Percentiles rank a stretch among this genome's conserved stretches.
Evolutionary conservation across 2,888 invertebrate genomes (phyloP).

Genomic region (Harpagoxenus sublaevis): DNA sequence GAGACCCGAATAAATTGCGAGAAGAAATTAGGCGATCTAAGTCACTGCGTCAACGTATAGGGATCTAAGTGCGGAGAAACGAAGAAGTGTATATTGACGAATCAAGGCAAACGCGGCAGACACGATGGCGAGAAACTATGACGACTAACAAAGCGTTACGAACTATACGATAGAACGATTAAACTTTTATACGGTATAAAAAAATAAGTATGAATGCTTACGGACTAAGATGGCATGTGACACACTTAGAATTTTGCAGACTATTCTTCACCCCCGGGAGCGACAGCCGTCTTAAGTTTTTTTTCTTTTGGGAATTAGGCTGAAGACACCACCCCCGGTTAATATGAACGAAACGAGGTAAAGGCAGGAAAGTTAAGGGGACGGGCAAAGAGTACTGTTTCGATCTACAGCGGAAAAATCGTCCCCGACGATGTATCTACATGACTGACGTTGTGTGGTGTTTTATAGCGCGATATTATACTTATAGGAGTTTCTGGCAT

Average conservation of each 20-base stretch:
- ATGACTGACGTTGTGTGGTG: neutral
- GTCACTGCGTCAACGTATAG: neutral
- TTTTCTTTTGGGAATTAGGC: conserved; percentile 31
- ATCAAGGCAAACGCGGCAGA: conserved; percentile 51
- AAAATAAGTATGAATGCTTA: conserved; percentile 76
- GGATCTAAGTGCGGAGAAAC: conserved; percentile 19
- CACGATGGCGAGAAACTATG: conserved; percentile 35
- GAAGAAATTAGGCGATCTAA: conserved; percentile 33
- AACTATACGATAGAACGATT: conserved; percentile 63
- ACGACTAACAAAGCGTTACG: conserved; percentile 42
- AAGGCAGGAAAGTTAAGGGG: conserved; percentile 14
- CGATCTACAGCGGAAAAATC: conserved; percentile 27
- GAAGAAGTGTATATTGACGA: conserved; percentile 17
- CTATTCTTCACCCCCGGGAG: conserved; percentile 56
- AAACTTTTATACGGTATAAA: conserved; percentile 60
- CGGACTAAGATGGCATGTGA: conserved; percentile 82
- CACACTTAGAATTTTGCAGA: conserved; percentile 74
- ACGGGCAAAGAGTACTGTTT: conserved; percentile 46
- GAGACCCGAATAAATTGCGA: neutral
- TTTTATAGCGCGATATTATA: neutral
- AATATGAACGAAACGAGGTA: conserved; percentile 41
- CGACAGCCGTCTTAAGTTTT: conserved; percentile 19
- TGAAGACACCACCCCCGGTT: conserved; percentile 27
- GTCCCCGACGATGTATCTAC: conserved; percentile 8
- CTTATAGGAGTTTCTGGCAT: neutral